These are phyloP conservation scores for Coryphaenoides rupestris DNA, from an alignment of 2,113 vertebrate species.

Conservation along the genomic window DNA sequence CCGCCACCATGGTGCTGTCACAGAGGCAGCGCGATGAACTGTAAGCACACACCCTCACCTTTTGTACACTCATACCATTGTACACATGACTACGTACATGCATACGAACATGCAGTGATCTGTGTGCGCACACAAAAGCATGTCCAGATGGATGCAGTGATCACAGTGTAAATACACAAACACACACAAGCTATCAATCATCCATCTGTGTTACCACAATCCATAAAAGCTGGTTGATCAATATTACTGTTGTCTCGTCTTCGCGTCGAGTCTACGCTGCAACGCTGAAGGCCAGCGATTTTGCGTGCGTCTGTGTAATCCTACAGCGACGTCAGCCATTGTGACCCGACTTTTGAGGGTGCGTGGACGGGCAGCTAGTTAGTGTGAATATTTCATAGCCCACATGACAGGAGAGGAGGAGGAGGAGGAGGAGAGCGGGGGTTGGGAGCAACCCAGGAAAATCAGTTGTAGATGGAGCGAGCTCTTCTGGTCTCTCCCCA, in stretches of 20 bases:
- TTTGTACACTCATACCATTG: not conserved
- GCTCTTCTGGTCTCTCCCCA: too few relatives aligned
- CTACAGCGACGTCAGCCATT: too few relatives aligned
- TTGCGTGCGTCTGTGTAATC: too few relatives aligned
- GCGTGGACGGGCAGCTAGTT: slow-evolving; percentile 32
- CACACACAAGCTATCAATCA: too few relatives aligned
- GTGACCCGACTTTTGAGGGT: too few relatives aligned
- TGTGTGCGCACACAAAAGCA: slow-evolving; percentile 14
- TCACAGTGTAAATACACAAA: not conserved
- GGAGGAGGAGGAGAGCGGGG: slow-evolving; percentile 37
- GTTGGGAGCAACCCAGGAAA: slow-evolving; percentile 11
- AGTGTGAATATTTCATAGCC: slow-evolving; percentile 72
- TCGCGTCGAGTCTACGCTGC: too few relatives aligned
- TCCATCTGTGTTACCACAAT: too few relatives aligned
- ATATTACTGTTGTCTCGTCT: too few relatives aligned
- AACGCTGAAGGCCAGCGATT: too few relatives aligned
- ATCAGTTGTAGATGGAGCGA: too few relatives aligned
- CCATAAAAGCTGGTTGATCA: too few relatives aligned
- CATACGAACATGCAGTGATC: slow-evolving; percentile 14
- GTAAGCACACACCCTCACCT: slow-evolving; percentile 75
- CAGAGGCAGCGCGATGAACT: slow-evolving; percentile 99
- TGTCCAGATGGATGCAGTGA: not conserved
- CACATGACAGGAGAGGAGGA: slow-evolving; percentile 39
- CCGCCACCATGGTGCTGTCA: slow-evolving; percentile 96
- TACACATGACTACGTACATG: slow-evolving; percentile 23